A percentile compares a stretch with the other conserved stretches of the same genome.
phyloP scores from a whole-genome alignment of 2,888 invertebrate genomes.

The Erebia epiphron region DNA sequence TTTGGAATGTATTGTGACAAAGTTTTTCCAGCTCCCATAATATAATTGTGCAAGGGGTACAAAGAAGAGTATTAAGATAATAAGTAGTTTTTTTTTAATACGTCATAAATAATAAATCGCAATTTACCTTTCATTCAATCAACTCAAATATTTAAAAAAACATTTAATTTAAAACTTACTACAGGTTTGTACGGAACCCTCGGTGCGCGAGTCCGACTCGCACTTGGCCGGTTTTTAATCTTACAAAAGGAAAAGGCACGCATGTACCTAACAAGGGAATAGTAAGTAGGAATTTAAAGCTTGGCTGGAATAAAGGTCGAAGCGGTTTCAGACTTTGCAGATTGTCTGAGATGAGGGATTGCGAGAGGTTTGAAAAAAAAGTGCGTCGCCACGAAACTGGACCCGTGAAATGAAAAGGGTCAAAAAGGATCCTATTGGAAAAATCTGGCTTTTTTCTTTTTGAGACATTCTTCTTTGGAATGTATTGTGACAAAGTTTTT shows the following conservation, averaged over 20 bases:
- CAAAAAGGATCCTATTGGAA: slow-evolving; percentile 5
- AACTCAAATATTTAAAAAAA: no score
- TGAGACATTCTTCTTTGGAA: neutral
- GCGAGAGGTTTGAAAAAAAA: slow-evolving; percentile 1
- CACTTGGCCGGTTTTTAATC: no score
- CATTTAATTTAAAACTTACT: no score
- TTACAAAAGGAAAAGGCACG: neutral
- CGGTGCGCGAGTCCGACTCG: no score
- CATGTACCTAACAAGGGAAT: neutral
- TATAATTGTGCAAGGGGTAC: neutral
- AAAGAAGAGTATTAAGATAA: neutral
- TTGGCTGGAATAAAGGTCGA: slow-evolving; percentile 1
- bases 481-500: slow-evolving; percentile 2
- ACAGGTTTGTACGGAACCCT: no score
- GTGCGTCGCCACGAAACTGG: slow-evolving; percentile 8
- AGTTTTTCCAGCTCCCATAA: neutral
- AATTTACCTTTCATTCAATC: no score
- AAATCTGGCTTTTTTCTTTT: neutral
- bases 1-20: neutral
- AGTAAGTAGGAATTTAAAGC: neutral
- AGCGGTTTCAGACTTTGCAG: neutral
- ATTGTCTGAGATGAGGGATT: slow-evolving; percentile 7
- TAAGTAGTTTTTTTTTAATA: no score
- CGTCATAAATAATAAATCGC: no score
- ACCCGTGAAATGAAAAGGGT: slow-evolving; percentile 5